A percentile compares a stretch with the other conserved stretches of the same genome.
Conservation (phyloP, 2,113 vertebrate species). For the Salminus brasiliensis region DNA sequence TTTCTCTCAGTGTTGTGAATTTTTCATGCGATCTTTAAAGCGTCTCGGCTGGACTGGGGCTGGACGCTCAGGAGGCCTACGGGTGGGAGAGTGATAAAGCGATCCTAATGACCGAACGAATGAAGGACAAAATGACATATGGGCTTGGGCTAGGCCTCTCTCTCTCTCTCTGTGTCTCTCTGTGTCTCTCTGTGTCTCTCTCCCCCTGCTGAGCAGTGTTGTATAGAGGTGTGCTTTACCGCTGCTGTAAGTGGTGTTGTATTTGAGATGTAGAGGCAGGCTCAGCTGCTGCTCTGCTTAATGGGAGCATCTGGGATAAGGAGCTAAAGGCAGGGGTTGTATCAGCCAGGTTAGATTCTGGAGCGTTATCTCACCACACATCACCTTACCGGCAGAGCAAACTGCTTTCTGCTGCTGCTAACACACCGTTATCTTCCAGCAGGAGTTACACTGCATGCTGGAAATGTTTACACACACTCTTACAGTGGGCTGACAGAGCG, state of each 20-base stretch:
- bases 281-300: background rate
- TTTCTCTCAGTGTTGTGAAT: conserved; percentile 56
- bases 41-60: too few species aligned
- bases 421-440: background rate
- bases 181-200: background rate
- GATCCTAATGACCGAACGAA: conserved; percentile 62
- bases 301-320: background rate
- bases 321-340: background rate
- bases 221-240: too few species aligned
- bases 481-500: background rate
- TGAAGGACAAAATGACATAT: background rate
- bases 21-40: conserved; percentile 61
- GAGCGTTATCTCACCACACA: background rate
- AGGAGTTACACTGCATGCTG: background rate
- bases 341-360: background rate
- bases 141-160: conserved; percentile 42
- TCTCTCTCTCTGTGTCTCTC: background rate
- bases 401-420: background rate
- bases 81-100: conserved; percentile 50
- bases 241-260: background rate
- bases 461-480: background rate
- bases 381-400: background rate
- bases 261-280: background rate
- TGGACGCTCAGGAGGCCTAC: conserved; percentile 53
- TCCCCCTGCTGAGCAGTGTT: too few species aligned